These are phyloP conservation scores for Chrysolina oricalcia DNA, from an alignment of 2,888 invertebrate species.

Conservation along the genomic window DNA sequence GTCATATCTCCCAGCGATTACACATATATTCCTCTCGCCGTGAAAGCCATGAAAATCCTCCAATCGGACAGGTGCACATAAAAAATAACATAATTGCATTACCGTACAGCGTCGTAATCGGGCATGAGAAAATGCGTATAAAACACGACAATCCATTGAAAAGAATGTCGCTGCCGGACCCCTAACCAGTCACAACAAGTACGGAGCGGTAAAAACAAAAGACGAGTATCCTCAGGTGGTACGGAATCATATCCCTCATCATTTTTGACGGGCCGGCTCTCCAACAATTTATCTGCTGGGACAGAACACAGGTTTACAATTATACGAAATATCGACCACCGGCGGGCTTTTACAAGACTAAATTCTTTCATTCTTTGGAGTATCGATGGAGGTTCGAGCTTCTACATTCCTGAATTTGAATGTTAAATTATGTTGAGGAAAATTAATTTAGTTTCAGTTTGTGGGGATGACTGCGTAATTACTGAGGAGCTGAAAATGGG, in stretches of 20 bases:
- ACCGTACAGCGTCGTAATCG: conserved; percentile 39
- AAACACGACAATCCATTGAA: conserved; percentile 52
- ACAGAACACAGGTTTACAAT: conserved; percentile 65
- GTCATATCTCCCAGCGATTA: conserved; percentile 6
- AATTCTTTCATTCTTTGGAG: conserved; percentile 27
- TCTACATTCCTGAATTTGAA: conserved; percentile 29
- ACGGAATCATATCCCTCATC: conserved; percentile 66
- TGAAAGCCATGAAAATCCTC: conserved; percentile 16
- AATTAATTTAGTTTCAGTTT: background rate
- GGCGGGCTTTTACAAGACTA: conserved; percentile 35
- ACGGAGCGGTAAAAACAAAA: conserved; percentile 66
- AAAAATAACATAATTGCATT: conserved; percentile 50
- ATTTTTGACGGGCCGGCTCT: conserved; percentile 63
- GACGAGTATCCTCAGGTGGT: conserved; percentile 63
- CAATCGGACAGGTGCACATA: conserved; percentile 36
- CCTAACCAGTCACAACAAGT: conserved; percentile 63
- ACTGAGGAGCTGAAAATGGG: background rate
- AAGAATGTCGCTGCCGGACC: conserved; percentile 59
- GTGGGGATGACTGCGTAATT: conserved; percentile 10
- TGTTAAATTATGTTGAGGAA: conserved; percentile 20
- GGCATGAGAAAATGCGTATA: conserved; percentile 52
- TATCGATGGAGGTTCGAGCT: conserved; percentile 32
- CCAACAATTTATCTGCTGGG: conserved; percentile 65
- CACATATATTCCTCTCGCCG: conserved; percentile 16
- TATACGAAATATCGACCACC: conserved; percentile 53